These are phyloP conservation scores for Laspeyria flexula DNA, from an alignment of 2,888 invertebrate genomes.

Conservation along the genomic window DNA sequence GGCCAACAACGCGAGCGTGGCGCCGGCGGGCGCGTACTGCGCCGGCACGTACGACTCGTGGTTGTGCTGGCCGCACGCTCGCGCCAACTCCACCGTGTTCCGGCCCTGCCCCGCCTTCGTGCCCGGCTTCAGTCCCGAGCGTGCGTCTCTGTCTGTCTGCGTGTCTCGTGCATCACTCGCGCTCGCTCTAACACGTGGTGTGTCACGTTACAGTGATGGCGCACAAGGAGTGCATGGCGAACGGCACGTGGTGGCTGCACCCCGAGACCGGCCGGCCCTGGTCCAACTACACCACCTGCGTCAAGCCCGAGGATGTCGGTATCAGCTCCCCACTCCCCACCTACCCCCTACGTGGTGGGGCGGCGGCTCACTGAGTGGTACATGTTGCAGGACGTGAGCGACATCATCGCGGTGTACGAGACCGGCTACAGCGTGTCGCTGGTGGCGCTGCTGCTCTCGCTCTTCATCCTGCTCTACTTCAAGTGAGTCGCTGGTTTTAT, in stretches of 20 bases:
- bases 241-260: slow-evolving; percentile 94
- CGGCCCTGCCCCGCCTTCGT: slow-evolving; percentile 91
- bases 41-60: slow-evolving; percentile 92
- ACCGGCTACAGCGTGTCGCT: slow-evolving; percentile 95
- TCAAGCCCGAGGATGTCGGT: slow-evolving; percentile 88
- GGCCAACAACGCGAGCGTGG: slow-evolving; percentile 57
- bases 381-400: slow-evolving; percentile 68
- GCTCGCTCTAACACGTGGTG: neutral
- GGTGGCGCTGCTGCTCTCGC: slow-evolving; percentile 92
- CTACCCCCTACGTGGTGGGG: neutral
- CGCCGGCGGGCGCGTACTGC: slow-evolving; percentile 81
- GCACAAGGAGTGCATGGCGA: slow-evolving; percentile 91
- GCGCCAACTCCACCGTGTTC: slow-evolving; percentile 88
- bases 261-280: slow-evolving; percentile 91
- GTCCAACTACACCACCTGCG: slow-evolving; percentile 97
- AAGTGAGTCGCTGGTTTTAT: slow-evolving; percentile 88
- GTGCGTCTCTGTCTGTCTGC: too few relatives aligned
- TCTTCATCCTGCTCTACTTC: slow-evolving; percentile 94
- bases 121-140: slow-evolving; percentile 89
- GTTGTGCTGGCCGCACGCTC: slow-evolving; percentile 92
- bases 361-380: neutral
- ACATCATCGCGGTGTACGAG: slow-evolving; percentile 92
- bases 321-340: slow-evolving; percentile 41
- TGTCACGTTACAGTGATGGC: slow-evolving; percentile 87
- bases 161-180: too few relatives aligned